Evolutionary conservation across 1,140 invertebrate genomes (phyloP), one percentile per base, ranked within the genome.

Genomic region (Protaetia brevitarsis): DNA sequence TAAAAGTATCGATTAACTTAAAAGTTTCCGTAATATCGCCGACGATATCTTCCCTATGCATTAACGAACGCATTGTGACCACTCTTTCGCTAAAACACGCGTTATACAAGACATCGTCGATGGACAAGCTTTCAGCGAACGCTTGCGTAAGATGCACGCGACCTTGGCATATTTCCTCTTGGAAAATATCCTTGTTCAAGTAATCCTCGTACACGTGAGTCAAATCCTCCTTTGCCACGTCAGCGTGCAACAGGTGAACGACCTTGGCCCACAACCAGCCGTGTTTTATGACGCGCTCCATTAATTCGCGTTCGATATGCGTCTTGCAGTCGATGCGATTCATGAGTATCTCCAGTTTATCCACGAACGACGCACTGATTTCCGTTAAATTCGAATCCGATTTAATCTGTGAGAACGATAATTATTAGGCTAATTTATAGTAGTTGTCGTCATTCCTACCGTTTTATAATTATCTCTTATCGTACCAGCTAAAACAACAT

Each of bases 401-500:
- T 70, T 75, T 76, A 4, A 72, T 73, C 77, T 79, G 51, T 64
- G 76, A 76, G 58, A 66, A 72, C 65, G 13, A 59, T 64, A 4
- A 64, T 61, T 63, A 45, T 63, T 21, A 8, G 37, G 28, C n/a
- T n/a, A n/a, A n/a, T n/a, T n/a, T n/a, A n/a, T n/a, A n/a, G n/a
- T n/a, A n/a, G 16, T 36, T 8, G 7, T 31, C 19, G 10, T 34
- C 11, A 28, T 64, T 10, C 45, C 23, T 65, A 77, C 76, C 27
- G 70, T 77, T 74, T 75, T 77, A 64, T 79, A 81, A 71, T 80
- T 74, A 66, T 11, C 64, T 61, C 51, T 77, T 77, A 68, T 69
- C n/a, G 65, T 63, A 30, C 58, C 51, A 4, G 72, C 72, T 19
- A 80, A 29, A 58, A 69, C 64, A 45, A 75, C 62, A 36, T 71